Evolutionary conservation across 1,140 invertebrate species (phyloP).

Genomic region (Procambarus clarkii): DNA sequence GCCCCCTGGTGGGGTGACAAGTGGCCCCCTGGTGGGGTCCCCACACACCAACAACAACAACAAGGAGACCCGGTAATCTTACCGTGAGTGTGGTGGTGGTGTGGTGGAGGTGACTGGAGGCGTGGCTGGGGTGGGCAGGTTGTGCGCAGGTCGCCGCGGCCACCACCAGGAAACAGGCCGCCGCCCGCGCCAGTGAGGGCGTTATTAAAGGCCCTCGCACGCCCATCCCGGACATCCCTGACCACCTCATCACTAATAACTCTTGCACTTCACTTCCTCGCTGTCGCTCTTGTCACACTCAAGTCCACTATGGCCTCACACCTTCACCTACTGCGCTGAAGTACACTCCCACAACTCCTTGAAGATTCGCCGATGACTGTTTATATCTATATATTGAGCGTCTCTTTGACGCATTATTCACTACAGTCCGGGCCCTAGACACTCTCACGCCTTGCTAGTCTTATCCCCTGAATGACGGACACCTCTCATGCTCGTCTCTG

Average conservation of each 20-base stretch:
- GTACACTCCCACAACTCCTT: background rate
- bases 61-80: background rate
- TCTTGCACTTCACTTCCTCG: conserved; percentile 3
- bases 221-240: conserved; percentile 1
- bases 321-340: background rate
- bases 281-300: background rate
- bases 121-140: background rate
- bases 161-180: background rate
- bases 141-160: background rate
- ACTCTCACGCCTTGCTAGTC: too few relatives aligned
- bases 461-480: too few relatives aligned
- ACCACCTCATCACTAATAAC: conserved; percentile 10
- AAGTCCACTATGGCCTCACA: background rate
- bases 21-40: too few relatives aligned
- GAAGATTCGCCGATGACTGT: too few relatives aligned
- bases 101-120: background rate
- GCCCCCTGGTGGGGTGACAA: too few relatives aligned
- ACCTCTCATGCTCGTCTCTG: background rate
- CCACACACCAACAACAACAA: too few relatives aligned
- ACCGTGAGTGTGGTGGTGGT: background rate
- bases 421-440: too few relatives aligned
- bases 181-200: background rate
- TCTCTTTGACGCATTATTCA: background rate
- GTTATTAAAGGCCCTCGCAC: background rate
- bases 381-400: too few relatives aligned